A percentile compares a stretch with the other conserved stretches of the same genome.
phyloP scores from a whole-genome alignment of 2,888 invertebrate species.

The Sympetrum striolatum region DNA sequence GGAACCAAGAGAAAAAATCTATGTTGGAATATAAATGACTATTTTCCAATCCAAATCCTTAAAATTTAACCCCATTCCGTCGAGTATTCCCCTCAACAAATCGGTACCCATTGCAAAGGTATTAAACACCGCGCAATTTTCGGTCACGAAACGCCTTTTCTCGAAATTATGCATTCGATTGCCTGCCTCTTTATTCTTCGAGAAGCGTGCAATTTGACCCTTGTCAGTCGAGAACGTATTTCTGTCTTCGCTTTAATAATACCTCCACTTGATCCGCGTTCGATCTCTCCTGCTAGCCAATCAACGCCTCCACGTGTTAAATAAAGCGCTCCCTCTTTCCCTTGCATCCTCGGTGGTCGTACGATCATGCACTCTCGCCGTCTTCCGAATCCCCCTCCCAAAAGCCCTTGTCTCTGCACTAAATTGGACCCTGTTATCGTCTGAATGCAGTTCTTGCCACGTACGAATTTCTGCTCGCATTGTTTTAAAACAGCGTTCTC shows the following conservation, averaged over 20 bases:
- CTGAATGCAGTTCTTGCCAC: not conserved
- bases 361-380: too few species aligned
- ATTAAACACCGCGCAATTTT: not conserved
- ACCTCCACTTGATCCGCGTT: not conserved
- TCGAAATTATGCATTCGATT: not conserved
- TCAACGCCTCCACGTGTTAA: not conserved
- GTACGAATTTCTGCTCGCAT: not conserved
- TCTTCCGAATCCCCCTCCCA: not conserved
- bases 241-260: not conserved
- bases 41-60: too few species aligned
- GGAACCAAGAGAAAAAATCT: too few species aligned
- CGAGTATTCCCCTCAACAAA: too few species aligned
- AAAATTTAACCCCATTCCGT: too few species aligned
- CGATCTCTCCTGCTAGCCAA: not conserved
- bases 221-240: not conserved
- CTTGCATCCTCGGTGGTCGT: not conserved
- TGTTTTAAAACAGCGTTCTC: too few species aligned
- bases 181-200: too few species aligned
- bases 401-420: not conserved
- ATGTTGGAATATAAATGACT: too few species aligned
- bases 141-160: not conserved
- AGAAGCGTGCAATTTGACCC: not conserved
- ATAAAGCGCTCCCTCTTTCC: not conserved
- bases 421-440: not conserved
- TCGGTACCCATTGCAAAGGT: too few species aligned